Base-by-base conservation (phyloP, 92 coral and sea anemone species). In the Phenganax stokvisi region DNA sequence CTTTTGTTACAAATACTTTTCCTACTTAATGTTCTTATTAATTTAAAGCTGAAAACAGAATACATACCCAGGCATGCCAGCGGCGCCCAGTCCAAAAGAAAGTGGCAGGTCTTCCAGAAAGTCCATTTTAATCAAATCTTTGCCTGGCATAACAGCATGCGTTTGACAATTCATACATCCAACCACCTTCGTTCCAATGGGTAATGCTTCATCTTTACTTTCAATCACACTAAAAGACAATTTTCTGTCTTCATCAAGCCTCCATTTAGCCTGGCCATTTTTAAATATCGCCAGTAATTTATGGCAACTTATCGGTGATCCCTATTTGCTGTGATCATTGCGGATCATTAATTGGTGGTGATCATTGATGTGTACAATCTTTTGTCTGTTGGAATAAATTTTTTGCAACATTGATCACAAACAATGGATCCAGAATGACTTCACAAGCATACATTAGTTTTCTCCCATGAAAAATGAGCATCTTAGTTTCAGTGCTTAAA, bases 11-110 rank as follows among this genome's bases (percentile, higher is more conserved):
- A 6, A 10, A 10, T 20, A 51, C 25, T 9, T 47, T 69, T 29
- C 30, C 37, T 15, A 30, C 0, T 6, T 74, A 2, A 10, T 0
- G 6, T 51, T 15, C 5, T 20, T 51, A 54, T 70, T 2, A 4
- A 9, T 51, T 2, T 54, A 3, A 0, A 51, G 16, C 3, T 1
- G 12, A 10, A 11, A 12, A n/a, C 31, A 9, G 28, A 28, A 71
- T 37, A 10, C 85, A 44, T 81, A 85, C 88, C 88, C 88, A 28
- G 88, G 85, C 88, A 85, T 85, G 10, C 88, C 88, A 78, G 80
- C 64, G 17, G 84, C 84, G 56, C 88, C 88, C 55, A 85, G 12
- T 37, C 88, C 88, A 25, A 74, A 69, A 5, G 88, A 74, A 53
- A 61, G n/a, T 15, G 88, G 85, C 54, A 85, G 80, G 6, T 55